Evolutionary conservation across 2,113 vertebrate species (phyloP).

Genomic region (Misgurnus anguillicaudatus): DNA sequence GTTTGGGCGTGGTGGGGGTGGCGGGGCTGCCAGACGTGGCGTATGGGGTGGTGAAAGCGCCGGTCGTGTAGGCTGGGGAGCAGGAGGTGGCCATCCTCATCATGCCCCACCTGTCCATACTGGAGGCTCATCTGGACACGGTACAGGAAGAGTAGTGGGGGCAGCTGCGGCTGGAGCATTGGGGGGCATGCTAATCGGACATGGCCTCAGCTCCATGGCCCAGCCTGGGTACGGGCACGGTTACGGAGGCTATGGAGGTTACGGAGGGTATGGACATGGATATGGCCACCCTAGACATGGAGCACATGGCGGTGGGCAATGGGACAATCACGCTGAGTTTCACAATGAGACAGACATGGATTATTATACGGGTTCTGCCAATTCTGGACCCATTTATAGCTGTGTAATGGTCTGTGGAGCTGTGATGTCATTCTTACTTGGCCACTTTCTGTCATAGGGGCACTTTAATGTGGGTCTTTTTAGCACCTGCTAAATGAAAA

Average conservation of each 20-base stretch:
- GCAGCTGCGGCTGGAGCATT: constrained; percentile 49
- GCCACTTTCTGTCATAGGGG: constrained; percentile 31
- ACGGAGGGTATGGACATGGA: not conserved
- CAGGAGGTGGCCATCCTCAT: not conserved
- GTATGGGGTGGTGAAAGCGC: constrained; percentile 20
- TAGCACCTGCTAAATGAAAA: not conserved
- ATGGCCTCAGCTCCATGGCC: constrained; percentile 48
- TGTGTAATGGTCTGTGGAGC: constrained; percentile 13
- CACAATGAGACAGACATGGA: constrained; percentile 49
- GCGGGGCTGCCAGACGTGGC: not conserved
- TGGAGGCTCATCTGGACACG: constrained; percentile 31
- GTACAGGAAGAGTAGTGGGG: constrained; percentile 43
- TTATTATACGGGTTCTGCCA: constrained; percentile 31
- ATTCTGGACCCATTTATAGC: constrained; percentile 12
- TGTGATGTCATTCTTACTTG: constrained; percentile 3
- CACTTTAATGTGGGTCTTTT: not conserved
- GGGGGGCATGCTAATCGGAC: constrained; percentile 50
- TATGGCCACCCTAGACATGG: constrained; percentile 31
- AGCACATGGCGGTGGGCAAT: not conserved
- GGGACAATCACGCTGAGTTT: not conserved
- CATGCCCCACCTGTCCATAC: not conserved
- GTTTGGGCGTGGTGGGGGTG: constrained; percentile 26
- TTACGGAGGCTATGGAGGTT: not conserved
- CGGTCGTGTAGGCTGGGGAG: constrained; percentile 29
- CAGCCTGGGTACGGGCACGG: constrained; percentile 40